phyloP scores from a whole-genome alignment of 2,113 vertebrate species.

The Hucho hucho region DNA sequence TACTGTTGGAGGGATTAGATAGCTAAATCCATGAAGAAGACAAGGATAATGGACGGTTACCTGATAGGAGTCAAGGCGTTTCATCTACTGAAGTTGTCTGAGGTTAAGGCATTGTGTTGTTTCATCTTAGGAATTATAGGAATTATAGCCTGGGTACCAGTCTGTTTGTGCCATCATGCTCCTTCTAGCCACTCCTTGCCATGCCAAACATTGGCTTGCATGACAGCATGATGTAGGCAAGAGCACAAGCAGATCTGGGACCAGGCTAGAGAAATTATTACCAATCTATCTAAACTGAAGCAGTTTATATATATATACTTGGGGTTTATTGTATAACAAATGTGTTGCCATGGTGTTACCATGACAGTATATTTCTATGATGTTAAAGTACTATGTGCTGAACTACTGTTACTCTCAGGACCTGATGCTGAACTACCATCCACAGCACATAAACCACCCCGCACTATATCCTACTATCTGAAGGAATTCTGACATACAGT shows the following conservation, averaged over 20 bases:
- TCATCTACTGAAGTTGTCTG: background rate
- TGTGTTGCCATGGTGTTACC: background rate
- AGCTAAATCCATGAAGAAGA: background rate
- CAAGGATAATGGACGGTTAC: background rate
- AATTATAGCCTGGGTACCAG: too few relatives aligned
- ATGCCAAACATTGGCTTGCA: too few relatives aligned
- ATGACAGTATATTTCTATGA: background rate
- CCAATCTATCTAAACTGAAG: background rate
- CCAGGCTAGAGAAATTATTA: background rate
- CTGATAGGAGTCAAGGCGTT: too few relatives aligned
- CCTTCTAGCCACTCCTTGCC: too few relatives aligned
- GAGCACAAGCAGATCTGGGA: too few relatives aligned
- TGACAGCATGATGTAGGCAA: too few relatives aligned
- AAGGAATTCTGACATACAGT: too few relatives aligned
- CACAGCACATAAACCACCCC: background rate
- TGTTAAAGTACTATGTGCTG: conserved; percentile 16
- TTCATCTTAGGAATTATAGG: conserved; percentile 45
- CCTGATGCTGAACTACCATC: conserved; percentile 19
- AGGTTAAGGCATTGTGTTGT: conserved; percentile 8
- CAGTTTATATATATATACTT: background rate
- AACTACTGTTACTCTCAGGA: background rate
- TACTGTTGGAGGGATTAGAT: too few relatives aligned
- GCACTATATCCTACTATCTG: background rate
- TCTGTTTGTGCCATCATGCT: too few relatives aligned
- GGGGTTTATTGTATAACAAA: background rate